Conservation (phyloP, 2,113 vertebrate species). For the Colossoma macropomum region DNA sequence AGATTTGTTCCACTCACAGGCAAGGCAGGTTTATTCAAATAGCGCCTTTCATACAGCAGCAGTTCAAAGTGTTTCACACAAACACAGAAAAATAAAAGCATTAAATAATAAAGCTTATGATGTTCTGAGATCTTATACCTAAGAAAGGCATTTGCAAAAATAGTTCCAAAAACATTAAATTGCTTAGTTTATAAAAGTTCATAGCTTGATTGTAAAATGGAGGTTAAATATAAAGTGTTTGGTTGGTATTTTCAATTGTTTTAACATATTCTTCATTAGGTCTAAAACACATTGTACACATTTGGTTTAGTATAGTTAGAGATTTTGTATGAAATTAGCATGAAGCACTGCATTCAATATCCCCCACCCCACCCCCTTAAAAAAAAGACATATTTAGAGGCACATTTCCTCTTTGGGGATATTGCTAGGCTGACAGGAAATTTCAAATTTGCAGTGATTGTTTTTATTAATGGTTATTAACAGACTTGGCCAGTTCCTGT, state of each 20-base stretch:
- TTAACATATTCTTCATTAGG: not conserved
- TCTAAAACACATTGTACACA: not conserved
- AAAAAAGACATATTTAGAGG: conserved; percentile 38
- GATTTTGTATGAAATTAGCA: conserved; percentile 4
- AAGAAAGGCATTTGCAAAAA: no score
- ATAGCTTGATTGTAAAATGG: not conserved
- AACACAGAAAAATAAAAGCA: no score
- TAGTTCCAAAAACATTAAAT: no score
- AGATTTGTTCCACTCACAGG: not conserved
- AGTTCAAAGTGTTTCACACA: no score
- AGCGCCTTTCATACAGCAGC: no score
- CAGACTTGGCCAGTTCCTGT: conserved; percentile 32
- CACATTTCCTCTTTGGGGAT: conserved; percentile 38
- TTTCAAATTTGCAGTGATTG: conserved; percentile 58
- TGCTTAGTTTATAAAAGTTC: no score
- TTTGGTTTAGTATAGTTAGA: not conserved
- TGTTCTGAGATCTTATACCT: no score
- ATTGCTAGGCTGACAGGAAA: conserved; percentile 52
- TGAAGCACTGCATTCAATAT: not conserved
- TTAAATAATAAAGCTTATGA: no score
- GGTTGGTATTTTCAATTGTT: not conserved
- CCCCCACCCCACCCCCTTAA: not conserved
- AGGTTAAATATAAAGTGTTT: no score
- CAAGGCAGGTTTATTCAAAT: no score
- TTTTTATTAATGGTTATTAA: conserved; percentile 54